Evolutionary conservation across 2,888 invertebrate species (phyloP).

Genomic region (Altica lythri): DNA sequence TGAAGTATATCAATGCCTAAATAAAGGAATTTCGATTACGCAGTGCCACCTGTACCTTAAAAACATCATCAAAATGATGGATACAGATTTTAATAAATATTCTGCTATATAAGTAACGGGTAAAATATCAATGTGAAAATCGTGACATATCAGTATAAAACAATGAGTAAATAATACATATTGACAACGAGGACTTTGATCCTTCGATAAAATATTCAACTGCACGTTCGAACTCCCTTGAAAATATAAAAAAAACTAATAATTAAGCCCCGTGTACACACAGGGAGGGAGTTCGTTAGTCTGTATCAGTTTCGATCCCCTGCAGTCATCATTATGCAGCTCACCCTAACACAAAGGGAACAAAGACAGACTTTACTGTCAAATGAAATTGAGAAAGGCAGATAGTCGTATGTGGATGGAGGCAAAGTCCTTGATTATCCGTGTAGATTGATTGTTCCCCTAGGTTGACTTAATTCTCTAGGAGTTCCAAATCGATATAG

Average conservation of each 20-base stretch:
- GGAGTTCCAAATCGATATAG: constrained; percentile 16
- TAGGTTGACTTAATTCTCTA: constrained; percentile 23
- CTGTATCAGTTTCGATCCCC: constrained; percentile 21
- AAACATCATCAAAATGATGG: too few species aligned
- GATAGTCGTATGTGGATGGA: constrained; percentile 2
- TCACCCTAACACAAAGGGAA: constrained; percentile 17
- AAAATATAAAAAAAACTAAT: constrained; percentile 9
- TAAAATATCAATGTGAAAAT: too few species aligned
- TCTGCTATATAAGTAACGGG: too few species aligned
- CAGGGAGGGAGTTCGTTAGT: constrained; percentile 16
- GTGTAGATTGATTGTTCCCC: constrained; percentile 23
- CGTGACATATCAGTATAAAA: constrained; percentile 8
- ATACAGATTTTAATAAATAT: too few species aligned
- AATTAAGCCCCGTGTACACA: constrained; percentile 11
- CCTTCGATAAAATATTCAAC: not conserved
- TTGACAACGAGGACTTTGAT: not conserved
- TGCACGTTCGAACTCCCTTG: constrained; percentile 4
- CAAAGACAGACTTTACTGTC: constrained; percentile 6
- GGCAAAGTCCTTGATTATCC: constrained; percentile 21
- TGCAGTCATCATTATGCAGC: constrained; percentile 24
- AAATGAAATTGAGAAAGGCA: not conserved
- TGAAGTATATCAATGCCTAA: too few species aligned
- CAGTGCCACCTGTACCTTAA: too few species aligned
- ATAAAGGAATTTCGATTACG: too few species aligned
- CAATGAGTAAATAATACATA: not conserved